Conservation (phyloP, 2,113 vertebrate species). For the Pandion haliaetus region DNA sequence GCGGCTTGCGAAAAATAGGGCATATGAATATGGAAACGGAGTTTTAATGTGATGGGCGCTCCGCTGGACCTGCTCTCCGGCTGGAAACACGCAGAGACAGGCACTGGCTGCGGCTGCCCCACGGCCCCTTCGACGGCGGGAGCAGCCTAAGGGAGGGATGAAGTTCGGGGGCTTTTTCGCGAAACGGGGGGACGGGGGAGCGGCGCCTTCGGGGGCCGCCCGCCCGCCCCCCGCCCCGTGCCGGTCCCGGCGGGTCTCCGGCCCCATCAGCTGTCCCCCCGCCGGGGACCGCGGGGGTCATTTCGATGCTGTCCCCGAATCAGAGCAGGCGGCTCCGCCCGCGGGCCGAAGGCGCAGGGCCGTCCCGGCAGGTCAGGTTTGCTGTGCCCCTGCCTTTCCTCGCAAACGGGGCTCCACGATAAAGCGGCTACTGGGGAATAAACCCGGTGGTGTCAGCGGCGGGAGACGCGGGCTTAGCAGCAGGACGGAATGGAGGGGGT, state of each 20-base stretch:
- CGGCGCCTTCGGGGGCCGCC: neutral
- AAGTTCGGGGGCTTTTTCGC: neutral
- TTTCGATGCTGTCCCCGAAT: neutral
- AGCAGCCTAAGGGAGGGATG: neutral
- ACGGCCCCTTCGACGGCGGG: neutral
- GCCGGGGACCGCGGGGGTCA: too few relatives aligned
- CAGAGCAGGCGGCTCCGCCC: neutral
- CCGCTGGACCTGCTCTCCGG: neutral
- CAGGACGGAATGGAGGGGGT: neutral
- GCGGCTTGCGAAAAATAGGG: slow-evolving; percentile 28
- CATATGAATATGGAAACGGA: slow-evolving; percentile 62
- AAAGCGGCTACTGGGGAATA: neutral
- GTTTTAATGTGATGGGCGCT: neutral
- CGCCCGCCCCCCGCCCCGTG: neutral
- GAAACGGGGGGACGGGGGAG: neutral
- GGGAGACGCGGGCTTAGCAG: neutral
- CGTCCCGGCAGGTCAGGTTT: neutral
- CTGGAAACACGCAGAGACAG: neutral
- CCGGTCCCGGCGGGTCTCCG: neutral
- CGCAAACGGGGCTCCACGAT: neutral
- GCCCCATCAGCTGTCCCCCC: neutral
- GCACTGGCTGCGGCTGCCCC: neutral
- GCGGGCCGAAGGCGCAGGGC: neutral
- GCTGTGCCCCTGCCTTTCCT: neutral
- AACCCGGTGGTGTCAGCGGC: neutral